A percentile compares a stretch with the other conserved stretches of the same genome.
Conservation (phyloP, 2,797 vertebrate genomes). For the Arnoldichthys spilopterus region DNA sequence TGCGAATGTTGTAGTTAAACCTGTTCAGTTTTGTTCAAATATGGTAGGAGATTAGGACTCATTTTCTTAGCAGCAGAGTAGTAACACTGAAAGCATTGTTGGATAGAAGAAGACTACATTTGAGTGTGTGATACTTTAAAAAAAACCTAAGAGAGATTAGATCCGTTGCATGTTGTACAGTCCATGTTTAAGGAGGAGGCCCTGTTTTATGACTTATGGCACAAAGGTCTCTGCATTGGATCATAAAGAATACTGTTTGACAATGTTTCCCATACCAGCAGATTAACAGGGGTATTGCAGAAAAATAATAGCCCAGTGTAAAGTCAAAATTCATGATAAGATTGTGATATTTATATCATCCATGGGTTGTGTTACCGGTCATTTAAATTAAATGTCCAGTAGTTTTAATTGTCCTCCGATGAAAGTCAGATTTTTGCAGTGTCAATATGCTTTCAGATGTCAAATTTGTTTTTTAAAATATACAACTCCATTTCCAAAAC, state of each 20-base stretch:
- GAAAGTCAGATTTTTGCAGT: no score
- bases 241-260: slow-evolving; percentile 7
- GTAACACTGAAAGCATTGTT: no score
- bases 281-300: no score
- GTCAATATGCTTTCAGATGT: no score
- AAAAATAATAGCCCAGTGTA: not conserved
- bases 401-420: no score
- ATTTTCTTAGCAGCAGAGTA: no score
- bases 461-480: no score
- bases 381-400: not conserved
- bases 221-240: not conserved
- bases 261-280: not conserved
- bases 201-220: not conserved
- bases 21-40: no score
- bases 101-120: no score
- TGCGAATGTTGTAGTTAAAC: no score
- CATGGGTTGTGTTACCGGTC: not conserved
- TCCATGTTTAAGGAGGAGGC: not conserved
- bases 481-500: no score
- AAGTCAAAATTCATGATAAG: not conserved
- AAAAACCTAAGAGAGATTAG: not conserved
- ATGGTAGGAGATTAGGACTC: no score
- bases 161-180: not conserved
- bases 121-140: not conserved
- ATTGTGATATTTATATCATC: not conserved